A percentile compares a stretch with the other conserved stretches of the same genome.
These are phyloP conservation scores for Otocyon megalotis DNA, from an alignment of 2,113 vertebrate species.

Conservation along the genomic window DNA sequence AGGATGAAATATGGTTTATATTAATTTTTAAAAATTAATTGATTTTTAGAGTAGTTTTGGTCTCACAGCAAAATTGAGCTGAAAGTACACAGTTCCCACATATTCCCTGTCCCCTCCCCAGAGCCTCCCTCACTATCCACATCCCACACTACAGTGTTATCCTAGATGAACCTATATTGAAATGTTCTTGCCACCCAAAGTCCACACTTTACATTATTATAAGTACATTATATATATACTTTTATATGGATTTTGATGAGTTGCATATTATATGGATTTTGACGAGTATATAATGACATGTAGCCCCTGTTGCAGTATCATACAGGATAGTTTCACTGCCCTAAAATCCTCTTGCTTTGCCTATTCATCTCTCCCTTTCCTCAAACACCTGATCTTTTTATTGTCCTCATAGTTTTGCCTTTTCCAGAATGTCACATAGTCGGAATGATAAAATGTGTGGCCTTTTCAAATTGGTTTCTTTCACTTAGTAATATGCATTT, in stretches of 20 bases:
- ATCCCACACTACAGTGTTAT: not conserved
- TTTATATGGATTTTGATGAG: not conserved
- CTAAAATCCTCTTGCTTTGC: not conserved
- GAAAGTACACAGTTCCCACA: not conserved
- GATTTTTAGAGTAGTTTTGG: not conserved
- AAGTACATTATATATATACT: not conserved
- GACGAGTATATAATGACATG: not conserved
- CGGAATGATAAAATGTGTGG: not conserved
- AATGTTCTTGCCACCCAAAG: not conserved
- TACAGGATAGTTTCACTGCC: not conserved
- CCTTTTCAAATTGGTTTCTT: not conserved
- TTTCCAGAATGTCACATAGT: not conserved
- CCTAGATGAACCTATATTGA: not conserved
- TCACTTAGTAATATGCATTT: not conserved
- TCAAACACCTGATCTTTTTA: not conserved
- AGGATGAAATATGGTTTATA: not conserved
- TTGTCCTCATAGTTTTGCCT: not conserved
- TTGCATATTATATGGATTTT: not conserved
- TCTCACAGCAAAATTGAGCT: not conserved
- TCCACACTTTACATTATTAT: not conserved
- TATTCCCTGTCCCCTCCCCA: too few relatives aligned
- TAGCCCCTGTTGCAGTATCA: not conserved
- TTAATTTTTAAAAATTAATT: not conserved
- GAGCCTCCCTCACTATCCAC: too few relatives aligned
- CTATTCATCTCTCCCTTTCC: not conserved